These are phyloP conservation scores for Chloropsis hardwickii DNA, from an alignment of 2,113 vertebrate genomes.

Conservation along the genomic window DNA sequence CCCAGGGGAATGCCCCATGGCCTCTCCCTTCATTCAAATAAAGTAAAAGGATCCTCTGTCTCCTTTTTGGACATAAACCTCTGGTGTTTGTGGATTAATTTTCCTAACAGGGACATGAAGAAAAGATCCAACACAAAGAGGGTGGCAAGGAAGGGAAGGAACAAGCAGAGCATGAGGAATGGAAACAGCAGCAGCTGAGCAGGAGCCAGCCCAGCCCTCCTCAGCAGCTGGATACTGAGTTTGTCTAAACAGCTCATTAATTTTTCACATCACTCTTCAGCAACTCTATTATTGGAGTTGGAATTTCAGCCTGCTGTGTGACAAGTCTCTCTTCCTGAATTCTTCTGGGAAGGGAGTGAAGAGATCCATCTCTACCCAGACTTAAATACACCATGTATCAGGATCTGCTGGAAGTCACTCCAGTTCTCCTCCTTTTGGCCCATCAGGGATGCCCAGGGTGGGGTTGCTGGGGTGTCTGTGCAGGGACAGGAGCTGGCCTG, in stretches of 20 bases:
- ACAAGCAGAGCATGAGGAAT: neutral
- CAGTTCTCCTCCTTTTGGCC: neutral
- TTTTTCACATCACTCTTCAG: neutral
- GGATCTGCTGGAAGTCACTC: neutral
- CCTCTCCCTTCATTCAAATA: too few species aligned
- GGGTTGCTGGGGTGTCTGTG: neutral
- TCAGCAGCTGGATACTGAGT: neutral
- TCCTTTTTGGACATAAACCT: too few species aligned
- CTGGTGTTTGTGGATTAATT: too few species aligned
- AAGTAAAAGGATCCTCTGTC: too few species aligned
- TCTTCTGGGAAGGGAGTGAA: neutral
- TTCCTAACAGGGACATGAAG: neutral
- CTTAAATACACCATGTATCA: rapidly evolving
- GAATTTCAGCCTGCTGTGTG: neutral
- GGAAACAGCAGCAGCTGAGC: neutral
- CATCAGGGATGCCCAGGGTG: neutral
- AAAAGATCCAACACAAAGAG: neutral
- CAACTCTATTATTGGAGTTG: neutral
- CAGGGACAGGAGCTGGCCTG: neutral
- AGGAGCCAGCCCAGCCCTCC: neutral
- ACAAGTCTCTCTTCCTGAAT: neutral
- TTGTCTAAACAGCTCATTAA: neutral
- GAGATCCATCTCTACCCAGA: neutral
- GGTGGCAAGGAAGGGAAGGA: neutral
- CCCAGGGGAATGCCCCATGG: too few species aligned